These are phyloP conservation scores for Mycalesis mineus DNA, from an alignment of 2,888 invertebrate genomes.

Conservation along the genomic window DNA sequence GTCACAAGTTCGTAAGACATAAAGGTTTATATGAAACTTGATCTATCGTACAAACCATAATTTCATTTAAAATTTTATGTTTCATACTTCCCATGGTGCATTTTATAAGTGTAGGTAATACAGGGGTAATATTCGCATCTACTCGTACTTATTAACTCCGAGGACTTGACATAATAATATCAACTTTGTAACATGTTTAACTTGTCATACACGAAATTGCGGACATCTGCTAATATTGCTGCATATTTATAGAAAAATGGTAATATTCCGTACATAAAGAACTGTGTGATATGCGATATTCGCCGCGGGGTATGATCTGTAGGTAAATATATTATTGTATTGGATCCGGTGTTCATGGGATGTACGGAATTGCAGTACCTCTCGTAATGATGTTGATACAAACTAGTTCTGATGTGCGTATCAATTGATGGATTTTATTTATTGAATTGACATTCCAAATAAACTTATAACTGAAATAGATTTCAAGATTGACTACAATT, in stretches of 20 bases:
- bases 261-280: conserved; percentile 1
- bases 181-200: neutral
- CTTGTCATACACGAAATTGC: neutral
- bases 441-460: too few species aligned
- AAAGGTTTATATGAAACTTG: too few species aligned
- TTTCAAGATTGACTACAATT: too few species aligned
- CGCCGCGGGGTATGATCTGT: conserved; percentile 7
- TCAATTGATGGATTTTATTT: too few species aligned
- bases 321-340: conserved; percentile 7
- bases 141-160: neutral
- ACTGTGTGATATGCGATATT: conserved; percentile 2
- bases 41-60: too few species aligned
- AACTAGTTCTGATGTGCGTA: neutral
- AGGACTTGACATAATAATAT: neutral
- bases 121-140: too few species aligned
- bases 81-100: too few species aligned
- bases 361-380: neutral
- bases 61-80: too few species aligned
- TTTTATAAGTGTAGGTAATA: too few species aligned
- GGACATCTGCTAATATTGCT: neutral
- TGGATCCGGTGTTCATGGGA: conserved; percentile 10
- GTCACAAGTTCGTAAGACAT: too few species aligned
- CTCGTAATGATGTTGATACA: neutral
- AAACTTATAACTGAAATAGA: too few species aligned
- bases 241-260: neutral